Evolutionary conservation across 2,113 vertebrate genomes (phyloP).

Genomic region (Cairina moschata): DNA sequence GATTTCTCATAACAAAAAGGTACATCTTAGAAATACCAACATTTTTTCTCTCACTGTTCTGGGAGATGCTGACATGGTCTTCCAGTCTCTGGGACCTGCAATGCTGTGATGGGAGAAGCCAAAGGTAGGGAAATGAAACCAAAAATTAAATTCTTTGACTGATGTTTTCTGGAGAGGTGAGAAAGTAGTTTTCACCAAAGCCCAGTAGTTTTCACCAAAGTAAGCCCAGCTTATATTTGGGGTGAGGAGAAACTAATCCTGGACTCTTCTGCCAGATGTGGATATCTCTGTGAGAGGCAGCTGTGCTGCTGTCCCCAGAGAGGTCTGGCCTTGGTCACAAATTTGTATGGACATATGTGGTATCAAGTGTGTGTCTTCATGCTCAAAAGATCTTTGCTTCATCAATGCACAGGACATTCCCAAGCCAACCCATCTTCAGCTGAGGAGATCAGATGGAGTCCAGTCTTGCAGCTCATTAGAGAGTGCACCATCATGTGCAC

Average conservation of each 20-base stretch:
- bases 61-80: not conserved
- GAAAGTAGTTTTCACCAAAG: not conserved
- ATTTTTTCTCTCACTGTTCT: not conserved
- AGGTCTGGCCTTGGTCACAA: not conserved
- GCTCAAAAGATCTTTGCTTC: not conserved
- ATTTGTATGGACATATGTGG: not conserved
- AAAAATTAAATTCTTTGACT: not conserved
- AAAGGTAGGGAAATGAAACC: not conserved
- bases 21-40: not conserved
- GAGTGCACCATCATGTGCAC: not conserved
- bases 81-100: no score
- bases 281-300: not conserved
- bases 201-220: not conserved
- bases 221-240: not conserved
- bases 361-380: not conserved
- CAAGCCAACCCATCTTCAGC: not conserved
- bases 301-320: not conserved
- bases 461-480: not conserved
- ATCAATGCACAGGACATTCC: not conserved
- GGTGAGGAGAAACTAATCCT: not conserved
- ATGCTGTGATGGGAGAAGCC: not conserved
- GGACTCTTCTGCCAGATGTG: not conserved
- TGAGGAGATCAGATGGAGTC: not conserved
- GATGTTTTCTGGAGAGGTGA: not conserved
- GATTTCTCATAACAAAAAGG: not conserved